phyloP scores from a whole-genome alignment of 2,797 vertebrate genomes.

The Falco columbarius region DNA sequence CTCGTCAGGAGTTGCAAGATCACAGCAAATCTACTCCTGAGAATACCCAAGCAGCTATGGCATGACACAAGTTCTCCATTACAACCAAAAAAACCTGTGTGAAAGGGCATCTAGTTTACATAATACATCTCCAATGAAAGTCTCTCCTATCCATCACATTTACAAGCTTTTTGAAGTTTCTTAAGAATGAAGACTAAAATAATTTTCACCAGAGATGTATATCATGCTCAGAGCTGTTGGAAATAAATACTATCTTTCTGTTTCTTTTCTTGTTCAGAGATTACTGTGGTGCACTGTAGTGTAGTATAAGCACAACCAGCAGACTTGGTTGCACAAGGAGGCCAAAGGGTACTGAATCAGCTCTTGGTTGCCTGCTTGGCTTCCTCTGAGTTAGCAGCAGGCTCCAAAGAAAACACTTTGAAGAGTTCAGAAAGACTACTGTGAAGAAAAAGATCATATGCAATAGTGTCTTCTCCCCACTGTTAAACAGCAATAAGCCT shows the following conservation, averaged over 20 bases:
- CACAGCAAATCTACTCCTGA: neutral
- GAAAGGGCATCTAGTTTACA: neutral
- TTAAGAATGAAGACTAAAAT: neutral
- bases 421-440: neutral
- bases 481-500: neutral
- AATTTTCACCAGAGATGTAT: neutral
- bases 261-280: neutral
- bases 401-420: neutral
- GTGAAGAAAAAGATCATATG: neutral
- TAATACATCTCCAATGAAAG: neutral
- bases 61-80: neutral
- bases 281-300: neutral
- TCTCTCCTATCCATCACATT: neutral
- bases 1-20: neutral
- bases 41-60: neutral
- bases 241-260: neutral
- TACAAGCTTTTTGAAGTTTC: conserved; percentile 4
- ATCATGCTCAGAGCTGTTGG: neutral
- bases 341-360: neutral
- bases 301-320: neutral
- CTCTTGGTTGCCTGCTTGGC: neutral
- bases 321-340: neutral
- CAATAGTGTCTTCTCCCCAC: neutral
- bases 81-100: neutral
- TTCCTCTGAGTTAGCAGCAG: neutral